Percentiles rank a stretch among this genome's conserved stretches.
These are phyloP conservation scores for Onychorhynchus coronatus DNA, from an alignment of 2,113 vertebrate genomes.

Conservation along the genomic window DNA sequence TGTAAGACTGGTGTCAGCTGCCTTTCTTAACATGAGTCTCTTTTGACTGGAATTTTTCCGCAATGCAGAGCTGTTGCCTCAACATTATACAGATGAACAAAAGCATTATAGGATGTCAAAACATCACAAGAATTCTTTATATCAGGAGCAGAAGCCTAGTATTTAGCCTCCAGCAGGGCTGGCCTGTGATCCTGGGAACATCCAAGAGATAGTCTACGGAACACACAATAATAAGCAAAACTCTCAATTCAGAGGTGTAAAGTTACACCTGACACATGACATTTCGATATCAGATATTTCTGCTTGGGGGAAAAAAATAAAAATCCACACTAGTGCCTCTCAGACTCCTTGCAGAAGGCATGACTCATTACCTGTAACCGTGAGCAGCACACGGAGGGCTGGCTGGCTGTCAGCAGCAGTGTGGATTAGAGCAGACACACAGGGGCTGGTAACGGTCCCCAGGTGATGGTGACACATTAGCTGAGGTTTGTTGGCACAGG, in stretches of 20 bases:
- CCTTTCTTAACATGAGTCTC: constrained; percentile 24
- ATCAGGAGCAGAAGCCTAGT: constrained; percentile 16
- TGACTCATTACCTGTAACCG: neutral
- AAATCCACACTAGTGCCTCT: neutral
- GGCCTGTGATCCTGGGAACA: constrained; percentile 35
- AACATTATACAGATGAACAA: constrained; percentile 41
- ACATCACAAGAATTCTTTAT: constrained; percentile 17
- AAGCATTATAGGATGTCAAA: constrained; percentile 49
- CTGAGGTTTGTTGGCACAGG: neutral
- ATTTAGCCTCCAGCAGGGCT: constrained; percentile 54
- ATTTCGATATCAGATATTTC: neutral
- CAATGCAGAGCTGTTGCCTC: constrained; percentile 5
- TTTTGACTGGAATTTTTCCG: constrained; percentile 34
- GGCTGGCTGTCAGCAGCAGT: neutral
- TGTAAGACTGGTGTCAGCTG: constrained; percentile 2
- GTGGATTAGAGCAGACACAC: neutral
- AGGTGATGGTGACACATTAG: neutral
- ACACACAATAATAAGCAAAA: constrained; percentile 11
- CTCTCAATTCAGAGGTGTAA: neutral
- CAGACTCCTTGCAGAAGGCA: neutral
- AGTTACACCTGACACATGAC: constrained; percentile 7
- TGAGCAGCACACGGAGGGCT: neutral
- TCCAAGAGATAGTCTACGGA: neutral
- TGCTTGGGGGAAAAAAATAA: neutral
- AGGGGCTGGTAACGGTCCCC: neutral